Evolutionary conservation across 1,140 invertebrate genomes (phyloP).

Genomic region (Drosophila bocki): DNA sequence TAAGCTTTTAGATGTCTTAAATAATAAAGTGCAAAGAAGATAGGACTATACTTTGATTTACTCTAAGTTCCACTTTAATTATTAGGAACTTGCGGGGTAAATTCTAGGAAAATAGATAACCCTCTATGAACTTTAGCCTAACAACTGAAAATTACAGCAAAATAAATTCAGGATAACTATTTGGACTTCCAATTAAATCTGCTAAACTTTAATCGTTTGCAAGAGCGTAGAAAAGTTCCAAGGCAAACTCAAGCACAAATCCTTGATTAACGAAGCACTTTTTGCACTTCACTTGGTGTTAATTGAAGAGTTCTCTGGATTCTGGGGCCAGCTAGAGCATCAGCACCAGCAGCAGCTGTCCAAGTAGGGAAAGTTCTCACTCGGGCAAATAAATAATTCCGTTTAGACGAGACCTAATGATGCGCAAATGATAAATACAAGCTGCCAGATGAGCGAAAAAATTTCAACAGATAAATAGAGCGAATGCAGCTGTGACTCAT

Average conservation of each 20-base stretch:
- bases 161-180: neutral
- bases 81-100: neutral
- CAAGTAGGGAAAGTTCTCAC: constrained; percentile 38
- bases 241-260: constrained; percentile 12
- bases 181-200: constrained; percentile 4
- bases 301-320: constrained; percentile 32
- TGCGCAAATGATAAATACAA: constrained; percentile 79
- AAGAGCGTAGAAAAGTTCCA: neutral
- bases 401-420: constrained; percentile 65
- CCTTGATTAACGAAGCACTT: constrained; percentile 21
- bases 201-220: constrained; percentile 14
- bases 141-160: neutral
- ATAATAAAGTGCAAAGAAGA: neutral
- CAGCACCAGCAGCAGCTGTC: constrained; percentile 24
- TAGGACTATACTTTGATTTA: no score
- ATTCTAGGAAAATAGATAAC: no score
- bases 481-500: constrained; percentile 66
- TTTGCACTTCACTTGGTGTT: constrained; percentile 23
- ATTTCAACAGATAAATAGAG: constrained; percentile 25
- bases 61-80: neutral
- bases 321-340: constrained; percentile 15
- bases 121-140: neutral
- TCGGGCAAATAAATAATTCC: constrained; percentile 58
- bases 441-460: constrained; percentile 60
- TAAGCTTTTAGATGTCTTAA: neutral